Percentiles rank a stretch among this genome's conserved stretches.
Conservation (phyloP, 2,113 vertebrate genomes). For the Pagrus major region DNA sequence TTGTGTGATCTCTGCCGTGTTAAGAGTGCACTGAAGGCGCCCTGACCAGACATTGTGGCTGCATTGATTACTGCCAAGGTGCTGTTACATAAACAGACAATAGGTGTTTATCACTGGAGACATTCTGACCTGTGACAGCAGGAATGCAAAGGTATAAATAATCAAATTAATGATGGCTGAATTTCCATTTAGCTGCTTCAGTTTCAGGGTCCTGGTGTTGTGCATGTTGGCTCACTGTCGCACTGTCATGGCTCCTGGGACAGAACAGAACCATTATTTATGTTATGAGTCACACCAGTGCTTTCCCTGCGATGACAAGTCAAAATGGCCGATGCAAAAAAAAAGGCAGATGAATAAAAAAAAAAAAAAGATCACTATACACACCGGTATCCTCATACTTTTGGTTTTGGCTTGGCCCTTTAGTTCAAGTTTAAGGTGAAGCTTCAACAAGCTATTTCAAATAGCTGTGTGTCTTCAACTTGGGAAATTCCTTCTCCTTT, state of each 20-base stretch:
- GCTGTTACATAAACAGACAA: neutral
- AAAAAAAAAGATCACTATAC: neutral
- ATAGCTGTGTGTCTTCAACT: neutral
- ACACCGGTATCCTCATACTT: neutral
- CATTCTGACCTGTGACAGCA: neutral
- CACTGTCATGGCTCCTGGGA: neutral
- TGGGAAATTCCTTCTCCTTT: neutral
- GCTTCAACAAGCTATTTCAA: neutral
- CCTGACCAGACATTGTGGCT: neutral
- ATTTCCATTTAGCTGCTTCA: neutral
- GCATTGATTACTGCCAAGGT: neutral
- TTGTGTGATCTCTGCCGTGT: constrained; percentile 10
- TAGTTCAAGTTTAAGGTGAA: neutral
- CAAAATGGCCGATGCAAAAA: neutral
- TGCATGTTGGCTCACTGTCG: neutral
- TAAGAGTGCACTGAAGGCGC: neutral
- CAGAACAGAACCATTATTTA: neutral
- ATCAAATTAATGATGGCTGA: neutral
- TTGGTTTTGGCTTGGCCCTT: neutral
- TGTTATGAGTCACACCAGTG: neutral
- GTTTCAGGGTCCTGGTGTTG: neutral
- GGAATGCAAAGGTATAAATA: neutral
- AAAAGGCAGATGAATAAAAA: too few relatives aligned
- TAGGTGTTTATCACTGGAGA: neutral
- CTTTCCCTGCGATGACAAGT: neutral